Evolutionary conservation across 2,888 invertebrate genomes (phyloP), one percentile per base, ranked within the genome.

Genomic region (Pachycephus smyrnensis): DNA sequence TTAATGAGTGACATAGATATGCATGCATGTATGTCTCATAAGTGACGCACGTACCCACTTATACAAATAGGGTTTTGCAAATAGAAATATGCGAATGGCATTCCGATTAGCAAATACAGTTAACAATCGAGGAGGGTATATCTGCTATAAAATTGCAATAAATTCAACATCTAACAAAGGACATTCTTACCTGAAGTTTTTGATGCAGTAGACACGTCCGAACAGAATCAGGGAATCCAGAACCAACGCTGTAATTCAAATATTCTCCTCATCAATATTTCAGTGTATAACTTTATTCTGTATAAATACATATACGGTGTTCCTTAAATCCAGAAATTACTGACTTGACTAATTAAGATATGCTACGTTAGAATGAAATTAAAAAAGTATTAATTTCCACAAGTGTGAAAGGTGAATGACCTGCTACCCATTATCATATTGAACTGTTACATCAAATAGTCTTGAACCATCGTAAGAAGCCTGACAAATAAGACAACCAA

Each of bases 151-250:
- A 55, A 55, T 55, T 55, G 2, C 6, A 55, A 55, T 55, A 55
- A 55, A 55, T 23, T 23, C 23, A 23, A 55, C 23, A 23, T 55
- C 23, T n/a, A 40, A 71, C 6, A 15, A 73, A 11, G 73, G 73
- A 33, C 15, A 71, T 74, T 35, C 55, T 12, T 94, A 95, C 93
- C 92, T 98, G 98, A 71, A 99, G 93, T 91, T 99, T 99, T 92
- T 99, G 98, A 92, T 99, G 97, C 23, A 99, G 93, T 73, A 99
- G 93, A 90, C 98, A 98, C 11, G 97, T 96, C 79, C 97, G 95
- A 30, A 90, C 89, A 71, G 96, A 95, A 91, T 98, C 98, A 0
- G 98, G 98, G 84, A 95, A 94, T 15, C 97, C 97, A 74, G 94
- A 92, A n/a, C 95, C 94, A 80, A 98, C 93, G 85, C 97, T 97